Evolutionary conservation across 2,888 invertebrate genomes (phyloP), one percentile per base, ranked within the genome.

Genomic region (Smittia sp.): DNA sequence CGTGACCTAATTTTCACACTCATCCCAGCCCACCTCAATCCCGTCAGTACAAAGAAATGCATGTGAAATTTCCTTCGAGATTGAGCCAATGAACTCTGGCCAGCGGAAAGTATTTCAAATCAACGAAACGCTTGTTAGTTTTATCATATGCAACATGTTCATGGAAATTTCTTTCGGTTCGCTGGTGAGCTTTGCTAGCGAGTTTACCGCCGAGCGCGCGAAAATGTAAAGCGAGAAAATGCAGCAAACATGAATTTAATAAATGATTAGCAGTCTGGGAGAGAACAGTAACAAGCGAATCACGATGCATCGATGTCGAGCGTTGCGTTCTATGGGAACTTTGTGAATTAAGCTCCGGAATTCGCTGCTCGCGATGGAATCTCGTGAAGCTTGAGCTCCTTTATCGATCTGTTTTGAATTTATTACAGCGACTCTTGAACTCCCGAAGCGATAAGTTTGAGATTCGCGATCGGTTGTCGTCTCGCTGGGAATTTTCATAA

Each of bases 91-190:
- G 58, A 58, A 58, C 58, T 58, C 22, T 58, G 22, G 58, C 2
- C 20, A 58, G 58, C 18, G 22, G 22, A 58, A 58, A 20, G 58
- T 58, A 18, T 58, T 58, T 58, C 58, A 58, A 58, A 58, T 58
- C 58, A 58, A 58, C 20, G 18, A 58, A 58, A 58, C 18, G 22
- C 22, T 58, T 58, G 46, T 46, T 46, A 46, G 46, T 20, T 58
- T 58, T 58, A 58, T 18, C 58, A 58, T 20, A 58, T 22, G 22
- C 58, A 58, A 58, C 58, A 58, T n/a, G 15, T 46, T 46, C 46
- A 58, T 58, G 58, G 58, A 58, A 58, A 58, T 58, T 58, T 22
- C 18, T 18, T 6, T 18, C 18, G 1, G n/a, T 58, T 58, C 22
- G 9, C 9, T 32, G 32, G 32, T n/a, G n/a, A n/a, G n/a, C 52